Evolutionary conservation across 1,140 invertebrate genomes (phyloP).

Genomic region (Dolichoris vasculosae): DNA sequence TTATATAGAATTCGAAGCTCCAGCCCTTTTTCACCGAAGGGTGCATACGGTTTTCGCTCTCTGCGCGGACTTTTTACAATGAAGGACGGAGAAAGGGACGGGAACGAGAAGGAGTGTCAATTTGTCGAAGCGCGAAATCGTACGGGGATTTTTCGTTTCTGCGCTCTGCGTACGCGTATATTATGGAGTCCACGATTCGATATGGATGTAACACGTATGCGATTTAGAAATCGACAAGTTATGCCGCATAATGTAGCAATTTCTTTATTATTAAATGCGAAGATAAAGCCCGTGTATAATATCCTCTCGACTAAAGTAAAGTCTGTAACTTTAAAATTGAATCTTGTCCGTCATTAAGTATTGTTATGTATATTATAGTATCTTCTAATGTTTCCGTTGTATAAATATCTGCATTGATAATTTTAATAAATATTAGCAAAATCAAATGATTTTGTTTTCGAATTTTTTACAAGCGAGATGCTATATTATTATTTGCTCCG

Average conservation of each 20-base stretch:
- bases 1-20: neutral
- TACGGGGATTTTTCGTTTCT: neutral
- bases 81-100: neutral
- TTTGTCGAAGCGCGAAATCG: constrained; percentile 48
- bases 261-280: constrained; percentile 25
- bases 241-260: neutral
- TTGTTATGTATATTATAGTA: neutral
- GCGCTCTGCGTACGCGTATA: neutral
- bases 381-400: neutral
- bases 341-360: neutral
- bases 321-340: constrained; percentile 21
- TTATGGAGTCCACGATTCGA: constrained; percentile 31
- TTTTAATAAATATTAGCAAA: neutral
- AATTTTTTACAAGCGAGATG: too few species aligned
- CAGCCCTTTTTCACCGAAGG: constrained; percentile 29
- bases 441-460: neutral
- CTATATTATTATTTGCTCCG: too few species aligned
- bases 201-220: neutral
- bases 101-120: constrained; percentile 46
- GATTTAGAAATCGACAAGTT: neutral
- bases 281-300: neutral
- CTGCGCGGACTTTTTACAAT: constrained; percentile 31
- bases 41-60: constrained; percentile 55
- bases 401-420: neutral
- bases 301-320: neutral